phyloP scores from a whole-genome alignment of 2,888 invertebrate species.

The Theretra japonica region DNA sequence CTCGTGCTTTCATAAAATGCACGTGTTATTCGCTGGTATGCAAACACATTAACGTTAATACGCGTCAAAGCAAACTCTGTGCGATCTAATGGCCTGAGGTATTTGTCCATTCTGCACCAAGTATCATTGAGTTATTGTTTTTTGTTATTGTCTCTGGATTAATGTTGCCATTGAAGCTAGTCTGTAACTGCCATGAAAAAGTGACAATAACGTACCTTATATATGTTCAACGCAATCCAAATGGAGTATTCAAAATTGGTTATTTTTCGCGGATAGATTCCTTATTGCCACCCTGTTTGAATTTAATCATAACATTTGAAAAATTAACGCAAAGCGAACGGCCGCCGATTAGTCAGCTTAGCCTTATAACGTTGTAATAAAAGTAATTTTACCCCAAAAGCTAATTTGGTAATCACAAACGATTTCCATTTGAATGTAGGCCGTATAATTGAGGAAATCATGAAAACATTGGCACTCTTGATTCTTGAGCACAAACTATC shows the following conservation, averaged over 20 bases:
- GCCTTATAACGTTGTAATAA: slow-evolving; percentile 42
- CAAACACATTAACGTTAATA: background rate
- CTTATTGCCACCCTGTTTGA: no score
- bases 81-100: background rate
- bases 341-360: slow-evolving; percentile 39
- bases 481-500: no score
- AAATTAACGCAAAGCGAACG: slow-evolving; percentile 2
- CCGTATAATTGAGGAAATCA: slow-evolving; percentile 52
- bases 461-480: slow-evolving; percentile 32
- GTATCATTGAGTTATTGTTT: no score
- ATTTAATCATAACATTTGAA: no score
- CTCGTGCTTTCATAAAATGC: slow-evolving; percentile 54
- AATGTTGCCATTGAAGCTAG: no score
- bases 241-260: no score
- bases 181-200: no score
- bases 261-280: no score
- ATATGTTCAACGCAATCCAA: no score
- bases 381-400: slow-evolving; percentile 47
- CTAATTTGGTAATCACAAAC: slow-evolving; percentile 53
- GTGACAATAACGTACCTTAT: no score
- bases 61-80: background rate
- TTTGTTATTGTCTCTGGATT: no score
- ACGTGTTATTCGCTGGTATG: slow-evolving; percentile 56
- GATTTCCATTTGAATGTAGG: slow-evolving; percentile 53
- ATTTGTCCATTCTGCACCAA: background rate